A percentile compares a stretch with the other conserved stretches of the same genome.
These are phyloP conservation scores for Microplitis deprimator DNA, from an alignment of 2,888 invertebrate species.

Conservation along the genomic window DNA sequence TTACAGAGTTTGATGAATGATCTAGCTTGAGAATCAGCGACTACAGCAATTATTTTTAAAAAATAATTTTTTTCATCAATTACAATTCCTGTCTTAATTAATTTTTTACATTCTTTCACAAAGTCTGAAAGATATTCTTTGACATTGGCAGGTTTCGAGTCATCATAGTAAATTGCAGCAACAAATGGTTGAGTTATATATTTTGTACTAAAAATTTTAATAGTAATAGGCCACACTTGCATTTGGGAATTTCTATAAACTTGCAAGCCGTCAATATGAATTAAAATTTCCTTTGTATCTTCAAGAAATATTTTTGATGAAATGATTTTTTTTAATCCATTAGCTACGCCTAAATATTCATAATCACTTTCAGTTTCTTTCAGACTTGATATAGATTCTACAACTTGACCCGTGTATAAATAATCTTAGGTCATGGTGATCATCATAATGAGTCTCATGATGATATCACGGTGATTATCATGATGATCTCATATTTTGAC, in stretches of 20 bases:
- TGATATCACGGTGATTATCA: too few species aligned
- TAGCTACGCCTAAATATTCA: background rate
- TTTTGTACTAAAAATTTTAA: slow-evolving; percentile 1
- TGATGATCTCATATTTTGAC: too few species aligned
- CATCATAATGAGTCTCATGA: too few species aligned
- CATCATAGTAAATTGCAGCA: slow-evolving; percentile 21
- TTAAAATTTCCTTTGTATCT: background rate
- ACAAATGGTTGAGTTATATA: slow-evolving; percentile 14
- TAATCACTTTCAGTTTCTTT: background rate
- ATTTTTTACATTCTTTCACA: slow-evolving; percentile 15
- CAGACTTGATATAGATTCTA: background rate
- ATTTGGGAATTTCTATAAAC: background rate
- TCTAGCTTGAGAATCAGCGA: slow-evolving; percentile 21
- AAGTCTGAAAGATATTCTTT: slow-evolving; percentile 10
- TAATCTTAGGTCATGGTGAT: too few species aligned
- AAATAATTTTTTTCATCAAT: slow-evolving; percentile 11
- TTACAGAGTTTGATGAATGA: slow-evolving; percentile 29
- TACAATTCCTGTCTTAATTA: slow-evolving; percentile 2
- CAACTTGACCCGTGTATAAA: too few species aligned
- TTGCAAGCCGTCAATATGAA: slow-evolving; percentile 8
- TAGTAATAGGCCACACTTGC: slow-evolving; percentile 7
- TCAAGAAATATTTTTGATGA: background rate
- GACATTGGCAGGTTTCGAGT: slow-evolving; percentile 39
- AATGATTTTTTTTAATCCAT: background rate
- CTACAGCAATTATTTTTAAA: slow-evolving; percentile 15